Evolutionary conservation across 1,140 invertebrate genomes (phyloP).

Genomic region (Aphelenchoides fujianensis): DNA sequence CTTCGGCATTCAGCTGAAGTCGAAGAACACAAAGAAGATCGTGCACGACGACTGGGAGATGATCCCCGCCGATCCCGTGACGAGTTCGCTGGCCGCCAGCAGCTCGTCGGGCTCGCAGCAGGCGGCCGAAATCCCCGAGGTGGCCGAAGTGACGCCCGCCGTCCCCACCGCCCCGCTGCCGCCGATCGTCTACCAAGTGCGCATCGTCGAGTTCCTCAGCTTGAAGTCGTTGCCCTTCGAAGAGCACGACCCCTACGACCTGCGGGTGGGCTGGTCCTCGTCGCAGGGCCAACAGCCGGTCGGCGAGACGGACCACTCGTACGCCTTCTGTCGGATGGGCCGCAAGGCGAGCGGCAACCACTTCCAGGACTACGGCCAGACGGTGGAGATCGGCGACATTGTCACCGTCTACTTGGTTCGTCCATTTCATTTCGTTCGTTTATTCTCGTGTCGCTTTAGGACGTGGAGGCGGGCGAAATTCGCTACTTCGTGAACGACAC

Average conservation of each 20-base stretch:
- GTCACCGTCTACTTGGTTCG: too few species aligned
- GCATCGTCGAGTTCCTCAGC: constrained; percentile 40
- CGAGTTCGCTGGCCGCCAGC: neutral
- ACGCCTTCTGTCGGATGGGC: constrained; percentile 37
- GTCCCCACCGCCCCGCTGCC: neutral
- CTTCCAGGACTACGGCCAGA: constrained; percentile 37
- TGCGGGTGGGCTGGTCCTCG: constrained; percentile 44
- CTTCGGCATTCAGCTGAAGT: constrained; percentile 37
- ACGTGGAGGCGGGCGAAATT: constrained; percentile 42
- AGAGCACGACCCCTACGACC: constrained; percentile 45
- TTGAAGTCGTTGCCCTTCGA: constrained; percentile 51
- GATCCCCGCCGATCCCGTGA: neutral
- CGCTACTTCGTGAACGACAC: constrained; percentile 54
- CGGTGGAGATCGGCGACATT: constrained; percentile 45
- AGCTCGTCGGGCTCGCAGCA: neutral
- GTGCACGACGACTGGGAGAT: neutral
- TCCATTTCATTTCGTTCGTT: too few species aligned
- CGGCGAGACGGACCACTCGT: constrained; percentile 42
- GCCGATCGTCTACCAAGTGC: constrained; percentile 16
- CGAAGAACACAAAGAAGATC: neutral
- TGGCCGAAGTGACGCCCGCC: neutral
- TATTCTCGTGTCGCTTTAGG: constrained; percentile 51
- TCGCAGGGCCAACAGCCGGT: constrained; percentile 33
- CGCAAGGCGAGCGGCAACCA: constrained; percentile 36
- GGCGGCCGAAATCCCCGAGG: neutral